Conservation (phyloP, 2,888 invertebrate species). For the Fissipunctia ypsillon region DNA sequence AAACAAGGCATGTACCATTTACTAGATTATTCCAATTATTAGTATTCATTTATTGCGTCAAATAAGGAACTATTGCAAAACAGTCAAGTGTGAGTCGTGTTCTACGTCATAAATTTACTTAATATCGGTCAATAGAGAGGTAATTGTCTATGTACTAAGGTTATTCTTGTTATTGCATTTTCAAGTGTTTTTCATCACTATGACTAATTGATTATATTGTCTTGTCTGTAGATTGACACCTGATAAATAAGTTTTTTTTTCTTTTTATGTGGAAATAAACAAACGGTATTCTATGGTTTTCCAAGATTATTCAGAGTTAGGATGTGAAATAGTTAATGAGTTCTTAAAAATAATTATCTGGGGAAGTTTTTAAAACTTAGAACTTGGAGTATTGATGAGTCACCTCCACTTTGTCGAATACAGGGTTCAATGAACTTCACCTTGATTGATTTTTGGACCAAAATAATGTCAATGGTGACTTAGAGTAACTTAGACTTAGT, state of each 20-base stretch:
- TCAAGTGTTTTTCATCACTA: constrained; percentile 43
- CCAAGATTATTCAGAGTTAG: background rate
- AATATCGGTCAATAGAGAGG: constrained; percentile 42
- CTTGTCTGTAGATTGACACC: constrained; percentile 15
- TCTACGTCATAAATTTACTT: constrained; percentile 30
- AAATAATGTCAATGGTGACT: too few relatives aligned
- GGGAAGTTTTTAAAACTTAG: constrained; percentile 17
- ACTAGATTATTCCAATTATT: constrained; percentile 25
- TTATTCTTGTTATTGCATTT: constrained; percentile 40
- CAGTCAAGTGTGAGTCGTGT: constrained; percentile 52
- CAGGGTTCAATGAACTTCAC: constrained; percentile 20
- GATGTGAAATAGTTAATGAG: background rate
- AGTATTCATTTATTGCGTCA: constrained; percentile 56
- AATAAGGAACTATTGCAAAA: constrained; percentile 51
- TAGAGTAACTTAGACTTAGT: background rate
- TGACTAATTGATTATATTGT: constrained; percentile 33
- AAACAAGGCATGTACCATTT: constrained; percentile 3
- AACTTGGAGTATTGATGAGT: constrained; percentile 9
- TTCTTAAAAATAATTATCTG: constrained; percentile 15
- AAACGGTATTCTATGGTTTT: too few relatives aligned
- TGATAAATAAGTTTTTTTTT: constrained; percentile 17
- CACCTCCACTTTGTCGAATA: background rate
- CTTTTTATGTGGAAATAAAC: background rate
- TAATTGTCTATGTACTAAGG: constrained; percentile 16
- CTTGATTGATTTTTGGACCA: constrained; percentile 7